Conservation (phyloP, 2,797 vertebrate genomes). For the Catostomus latipinnis region DNA sequence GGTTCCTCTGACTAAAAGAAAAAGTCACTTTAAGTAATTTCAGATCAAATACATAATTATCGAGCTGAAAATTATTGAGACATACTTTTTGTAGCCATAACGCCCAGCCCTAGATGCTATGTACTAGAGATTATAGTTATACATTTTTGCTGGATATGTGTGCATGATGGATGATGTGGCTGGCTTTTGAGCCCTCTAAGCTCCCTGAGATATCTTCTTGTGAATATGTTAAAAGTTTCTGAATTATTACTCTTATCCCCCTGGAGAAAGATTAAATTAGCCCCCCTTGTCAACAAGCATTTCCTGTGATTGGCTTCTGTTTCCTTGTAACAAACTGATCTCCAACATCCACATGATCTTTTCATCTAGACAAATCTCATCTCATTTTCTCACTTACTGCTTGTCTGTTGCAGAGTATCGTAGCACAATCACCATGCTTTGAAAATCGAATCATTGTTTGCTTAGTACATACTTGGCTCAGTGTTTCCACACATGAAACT, state of each 20-base stretch:
- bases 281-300: background rate
- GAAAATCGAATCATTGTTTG: background rate
- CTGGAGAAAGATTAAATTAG: constrained; percentile 1
- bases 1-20: no score
- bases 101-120: no score
- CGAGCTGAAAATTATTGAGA: no score
- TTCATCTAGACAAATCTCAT: background rate
- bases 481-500: background rate
- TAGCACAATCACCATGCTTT: background rate
- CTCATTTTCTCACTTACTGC: background rate
- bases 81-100: no score
- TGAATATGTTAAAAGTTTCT: background rate
- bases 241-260: background rate
- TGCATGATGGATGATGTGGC: no score
- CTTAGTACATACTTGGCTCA: background rate
- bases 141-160: no score
- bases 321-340: constrained; percentile 33
- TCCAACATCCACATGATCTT: background rate
- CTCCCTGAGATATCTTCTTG: background rate
- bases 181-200: no score
- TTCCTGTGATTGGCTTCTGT: constrained; percentile 27
- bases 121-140: no score
- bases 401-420: background rate
- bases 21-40: no score
- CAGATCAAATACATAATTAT: no score